phyloP scores from a whole-genome alignment of 2,113 vertebrate species.

The Tachuris rubrigastra region DNA sequence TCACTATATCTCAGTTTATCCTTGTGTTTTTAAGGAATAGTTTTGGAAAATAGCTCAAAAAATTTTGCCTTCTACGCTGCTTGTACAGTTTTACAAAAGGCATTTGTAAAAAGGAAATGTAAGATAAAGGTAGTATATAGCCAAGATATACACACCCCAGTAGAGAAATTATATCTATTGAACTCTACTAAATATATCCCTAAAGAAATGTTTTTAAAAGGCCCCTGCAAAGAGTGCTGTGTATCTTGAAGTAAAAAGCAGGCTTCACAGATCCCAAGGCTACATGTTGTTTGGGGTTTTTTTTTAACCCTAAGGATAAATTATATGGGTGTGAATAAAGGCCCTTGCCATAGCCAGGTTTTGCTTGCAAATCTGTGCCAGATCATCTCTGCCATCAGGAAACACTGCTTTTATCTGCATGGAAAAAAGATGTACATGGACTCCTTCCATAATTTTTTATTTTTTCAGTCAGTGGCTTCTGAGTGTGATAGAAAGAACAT shows the following conservation, averaged over 20 bases:
- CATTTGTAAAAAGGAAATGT: background rate
- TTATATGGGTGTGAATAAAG: background rate
- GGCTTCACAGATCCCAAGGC: background rate
- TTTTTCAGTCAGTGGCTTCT: background rate
- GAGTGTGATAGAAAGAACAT: background rate
- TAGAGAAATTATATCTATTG: background rate
- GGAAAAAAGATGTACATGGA: background rate
- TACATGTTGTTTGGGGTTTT: fast-evolving
- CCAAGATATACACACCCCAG: background rate
- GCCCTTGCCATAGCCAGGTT: background rate
- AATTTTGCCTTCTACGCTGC: background rate
- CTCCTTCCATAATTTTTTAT: background rate
- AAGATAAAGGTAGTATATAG: background rate
- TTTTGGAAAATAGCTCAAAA: background rate
- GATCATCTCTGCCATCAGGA: background rate
- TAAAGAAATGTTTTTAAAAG: background rate
- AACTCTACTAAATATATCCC: background rate
- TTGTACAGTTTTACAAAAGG: background rate
- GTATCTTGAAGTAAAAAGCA: background rate
- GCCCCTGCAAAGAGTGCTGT: background rate
- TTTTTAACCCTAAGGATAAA: background rate
- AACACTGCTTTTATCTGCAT: background rate
- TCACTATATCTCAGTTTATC: background rate
- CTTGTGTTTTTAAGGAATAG: background rate
- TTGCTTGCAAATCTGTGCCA: background rate